Evolutionary conservation across 2,113 vertebrate species (phyloP).

Genomic region (Vidua chalybeata): DNA sequence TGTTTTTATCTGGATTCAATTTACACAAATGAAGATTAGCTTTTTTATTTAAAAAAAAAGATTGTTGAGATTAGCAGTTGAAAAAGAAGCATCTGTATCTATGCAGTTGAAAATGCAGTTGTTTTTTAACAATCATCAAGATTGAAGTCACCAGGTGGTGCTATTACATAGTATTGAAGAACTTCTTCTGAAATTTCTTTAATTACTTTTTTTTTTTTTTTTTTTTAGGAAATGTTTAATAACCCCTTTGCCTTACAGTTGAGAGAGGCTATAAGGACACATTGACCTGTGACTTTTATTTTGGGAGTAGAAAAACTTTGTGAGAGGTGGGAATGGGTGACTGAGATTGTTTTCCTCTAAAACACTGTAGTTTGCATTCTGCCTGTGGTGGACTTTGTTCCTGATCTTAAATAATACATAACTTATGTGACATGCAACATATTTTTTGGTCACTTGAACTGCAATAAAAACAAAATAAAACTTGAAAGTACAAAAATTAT

Average conservation of each 20-base stretch:
- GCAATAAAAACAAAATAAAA: background rate
- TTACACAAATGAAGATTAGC: background rate
- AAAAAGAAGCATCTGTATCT: background rate
- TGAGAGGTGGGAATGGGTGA: background rate
- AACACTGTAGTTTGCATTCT: background rate
- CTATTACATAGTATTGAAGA: constrained; percentile 32
- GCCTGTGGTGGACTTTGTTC: background rate
- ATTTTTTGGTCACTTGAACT: background rate
- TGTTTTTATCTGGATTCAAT: background rate
- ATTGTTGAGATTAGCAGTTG: background rate
- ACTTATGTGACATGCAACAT: accelerated
- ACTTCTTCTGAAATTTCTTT: background rate
- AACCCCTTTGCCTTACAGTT: background rate
- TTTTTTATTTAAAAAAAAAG: background rate
- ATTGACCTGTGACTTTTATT: background rate
- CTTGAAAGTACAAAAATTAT: background rate
- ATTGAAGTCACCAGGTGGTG: constrained; percentile 52
- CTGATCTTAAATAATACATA: background rate
- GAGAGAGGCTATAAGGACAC: background rate
- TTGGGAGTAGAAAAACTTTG: background rate
- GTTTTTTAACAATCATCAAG: background rate
- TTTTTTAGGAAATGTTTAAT: background rate
- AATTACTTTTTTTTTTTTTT: background rate
- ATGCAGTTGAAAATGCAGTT: background rate
- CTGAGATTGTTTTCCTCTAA: background rate